phyloP scores from a whole-genome alignment of 92 coral and sea anemone species.

The Epizoanthus ramosus region DNA sequence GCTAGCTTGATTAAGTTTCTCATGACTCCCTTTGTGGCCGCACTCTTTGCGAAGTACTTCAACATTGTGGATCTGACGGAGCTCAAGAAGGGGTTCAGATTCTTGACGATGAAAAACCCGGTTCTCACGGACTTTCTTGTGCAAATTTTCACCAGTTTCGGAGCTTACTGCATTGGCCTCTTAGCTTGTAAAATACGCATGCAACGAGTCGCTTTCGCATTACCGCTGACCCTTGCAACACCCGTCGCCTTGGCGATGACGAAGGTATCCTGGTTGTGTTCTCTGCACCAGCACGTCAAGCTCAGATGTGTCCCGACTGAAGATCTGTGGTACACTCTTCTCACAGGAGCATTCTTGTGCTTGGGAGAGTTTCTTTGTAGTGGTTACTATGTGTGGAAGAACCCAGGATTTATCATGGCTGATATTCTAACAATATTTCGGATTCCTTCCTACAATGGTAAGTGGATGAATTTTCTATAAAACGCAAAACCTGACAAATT shows the following conservation, averaged over 20 bases:
- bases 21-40: constrained; percentile 74
- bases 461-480: background rate
- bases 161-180: constrained; percentile 63
- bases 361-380: constrained; percentile 37
- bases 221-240: constrained; percentile 77
- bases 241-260: constrained; percentile 46
- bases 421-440: constrained; percentile 38
- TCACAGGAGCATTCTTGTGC: constrained; percentile 40
- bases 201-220: constrained; percentile 74
- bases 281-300: constrained; percentile 2
- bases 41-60: constrained; percentile 42
- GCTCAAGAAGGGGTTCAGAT: constrained; percentile 47
- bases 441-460: constrained; percentile 60
- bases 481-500: too few relatives aligned
- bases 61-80: constrained; percentile 17
- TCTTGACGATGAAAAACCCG: constrained; percentile 34
- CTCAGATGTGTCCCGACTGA: constrained; percentile 32
- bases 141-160: constrained; percentile 73
- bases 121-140: constrained; percentile 63
- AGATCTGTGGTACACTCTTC: background rate
- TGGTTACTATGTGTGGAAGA: constrained; percentile 47
- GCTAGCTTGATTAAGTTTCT: constrained; percentile 67
- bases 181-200: constrained; percentile 84
- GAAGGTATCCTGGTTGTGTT: constrained; percentile 17
- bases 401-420: constrained; percentile 47